phyloP scores from a whole-genome alignment of 2,888 invertebrate genomes.

The Xanthostigma xanthostigma region DNA sequence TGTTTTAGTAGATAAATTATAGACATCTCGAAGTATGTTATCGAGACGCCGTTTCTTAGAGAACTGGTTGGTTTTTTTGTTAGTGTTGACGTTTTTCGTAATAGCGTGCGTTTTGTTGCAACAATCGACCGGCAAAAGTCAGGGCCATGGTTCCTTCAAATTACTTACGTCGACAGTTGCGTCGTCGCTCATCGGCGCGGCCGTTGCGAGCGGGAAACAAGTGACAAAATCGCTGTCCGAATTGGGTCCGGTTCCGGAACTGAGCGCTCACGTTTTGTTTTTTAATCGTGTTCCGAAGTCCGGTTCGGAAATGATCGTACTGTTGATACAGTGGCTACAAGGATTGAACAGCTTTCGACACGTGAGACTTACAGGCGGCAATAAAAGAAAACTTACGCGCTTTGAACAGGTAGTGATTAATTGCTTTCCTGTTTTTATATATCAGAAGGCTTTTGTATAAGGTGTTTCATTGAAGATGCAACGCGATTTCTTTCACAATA shows the following conservation, averaged over 20 bases:
- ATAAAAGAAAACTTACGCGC: conserved; percentile 20
- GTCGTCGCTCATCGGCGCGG: background rate
- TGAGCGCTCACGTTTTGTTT: conserved; percentile 36
- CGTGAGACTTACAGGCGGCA: conserved; percentile 29
- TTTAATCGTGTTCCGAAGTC: conserved; percentile 43
- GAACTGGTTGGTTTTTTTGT: background rate
- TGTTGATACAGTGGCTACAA: conserved; percentile 40
- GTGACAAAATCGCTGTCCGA: conserved; percentile 37
- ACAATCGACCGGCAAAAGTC: background rate
- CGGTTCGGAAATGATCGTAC: conserved; percentile 41
- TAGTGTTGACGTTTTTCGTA: background rate
- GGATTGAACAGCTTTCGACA: conserved; percentile 42
- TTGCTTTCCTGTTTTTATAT: background rate
- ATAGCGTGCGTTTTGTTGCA: background rate
- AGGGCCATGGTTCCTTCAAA: background rate
- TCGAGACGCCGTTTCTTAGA: background rate
- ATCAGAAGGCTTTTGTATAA: background rate
- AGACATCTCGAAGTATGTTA: background rate
- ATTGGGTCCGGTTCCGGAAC: conserved; percentile 30
- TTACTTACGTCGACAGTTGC: background rate
- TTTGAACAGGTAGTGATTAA: conserved; percentile 27
- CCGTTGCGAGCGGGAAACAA: conserved; percentile 15
- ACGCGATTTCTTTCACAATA: no score
- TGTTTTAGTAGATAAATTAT: background rate
- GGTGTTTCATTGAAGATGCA: no score